Base-by-base conservation (phyloP, 2,888 invertebrate genomes). In the Glaucopsyche alexis region DNA sequence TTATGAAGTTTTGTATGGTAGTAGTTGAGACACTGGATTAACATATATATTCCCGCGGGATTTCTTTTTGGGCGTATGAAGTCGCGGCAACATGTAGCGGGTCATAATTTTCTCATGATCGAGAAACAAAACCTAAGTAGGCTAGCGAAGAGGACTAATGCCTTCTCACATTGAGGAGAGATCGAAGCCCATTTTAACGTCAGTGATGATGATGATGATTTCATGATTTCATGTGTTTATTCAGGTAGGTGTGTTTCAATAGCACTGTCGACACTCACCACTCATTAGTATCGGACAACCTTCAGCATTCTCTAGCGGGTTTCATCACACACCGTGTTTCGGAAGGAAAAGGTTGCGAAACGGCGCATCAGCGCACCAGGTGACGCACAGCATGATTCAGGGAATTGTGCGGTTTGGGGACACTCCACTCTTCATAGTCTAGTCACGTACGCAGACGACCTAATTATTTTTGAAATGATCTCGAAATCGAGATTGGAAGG, bases 311-410 rank as follows among this genome's bases (percentile, higher is more conserved):
- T 52, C 49, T 50, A 67, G 50, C 45, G 65, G 66, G 66, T 72
- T 52, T 75, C 71, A 71, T 66, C 72, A 72, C 47, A 49, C 73
- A 45, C 47, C 19, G 73, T 76, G 71, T 75, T 78, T 76, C 75
- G 75, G 74, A 77, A 75, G 76, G 76, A 78, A 76, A 77, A 76
- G 64, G 83, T 87, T 87, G 85, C 83, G 85, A 86, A 86, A 87
- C 72, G 65, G 76, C 79, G 82, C 80, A 79, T 85, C 82, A 84
- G 84, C 29, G 29, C 80, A 79, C 84, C 82, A 84, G 84, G 84
- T 89, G 87, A 89, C 89, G 88, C 85, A 87, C 82, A 72, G 50
- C 65, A 73, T 84, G 87, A 87, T 79, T 88, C 87, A 87, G 80
- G 76, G 77, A 78, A 78, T 77, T 78, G 74, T 81, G 82, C 81